Base-by-base conservation (phyloP, 2,797 vertebrate genomes). In the Premnoplex brunnescens region DNA sequence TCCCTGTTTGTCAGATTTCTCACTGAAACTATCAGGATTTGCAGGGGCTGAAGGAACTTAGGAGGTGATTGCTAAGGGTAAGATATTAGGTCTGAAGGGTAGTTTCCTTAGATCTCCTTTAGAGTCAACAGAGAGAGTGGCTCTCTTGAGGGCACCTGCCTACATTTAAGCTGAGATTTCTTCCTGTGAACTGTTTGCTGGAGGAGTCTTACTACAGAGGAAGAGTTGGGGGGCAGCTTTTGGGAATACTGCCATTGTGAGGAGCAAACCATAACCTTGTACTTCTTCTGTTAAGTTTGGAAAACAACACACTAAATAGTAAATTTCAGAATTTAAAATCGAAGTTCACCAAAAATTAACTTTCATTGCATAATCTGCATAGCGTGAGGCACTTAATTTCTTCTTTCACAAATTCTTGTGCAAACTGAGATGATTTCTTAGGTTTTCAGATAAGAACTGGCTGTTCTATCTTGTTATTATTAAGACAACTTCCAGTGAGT, bases 401-500 rank as follows among this genome's bases (percentile, higher is more conserved):
- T 75, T 85, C 39, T 85, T 82, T 64, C 34, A 81, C 18, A 37
- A 82, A 52, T 75, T 72, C 9, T 34, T 89, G 1, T 78, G 55
- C 20, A 91, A 93, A 73, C 39, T 36, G 72, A 63, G 27, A 55
- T 79, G 46, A 55, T 41, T 78, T 69, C 48, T 55, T 52, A 56
- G 12, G 22, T 68, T 89, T 88, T 67, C 76, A 80, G 84, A 13
- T 90, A 82, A 62, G 74, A 85, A 71, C 37, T 91, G 63, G 23
- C 63, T 58, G 26, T 87, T 94, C 73, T 85, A 32, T 66, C 34
- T 85, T 93, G 24, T 62, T 84, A 26, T 88, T 86, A 62, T 86
- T 83, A 81, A 86, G 23, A 20, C 39, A 46, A 27, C 27, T 93
- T 91, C 21, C 48, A 67, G 15, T 73, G 69, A 69, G 19, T 90